Conservation (phyloP, 2,113 vertebrate species). For the Rhea pennata region DNA sequence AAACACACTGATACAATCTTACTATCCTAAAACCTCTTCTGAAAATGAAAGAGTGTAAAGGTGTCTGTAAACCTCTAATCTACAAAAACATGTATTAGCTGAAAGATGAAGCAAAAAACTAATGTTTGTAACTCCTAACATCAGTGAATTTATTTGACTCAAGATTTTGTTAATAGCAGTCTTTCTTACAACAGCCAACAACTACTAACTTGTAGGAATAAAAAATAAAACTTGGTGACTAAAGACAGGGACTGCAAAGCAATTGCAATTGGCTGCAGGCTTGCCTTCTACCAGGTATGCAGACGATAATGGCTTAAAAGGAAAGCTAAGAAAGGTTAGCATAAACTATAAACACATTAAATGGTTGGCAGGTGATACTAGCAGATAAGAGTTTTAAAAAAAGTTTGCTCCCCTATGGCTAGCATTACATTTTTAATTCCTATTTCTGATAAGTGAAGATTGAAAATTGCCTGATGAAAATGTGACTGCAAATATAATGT, state of each 20-base stretch:
- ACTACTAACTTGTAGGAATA: background rate
- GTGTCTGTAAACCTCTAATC: background rate
- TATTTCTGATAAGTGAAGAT: slow-evolving; percentile 36
- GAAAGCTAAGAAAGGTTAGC: slow-evolving; percentile 39
- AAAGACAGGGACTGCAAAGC: background rate
- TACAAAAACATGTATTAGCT: background rate
- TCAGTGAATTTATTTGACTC: slow-evolving; percentile 22
- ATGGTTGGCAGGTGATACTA: slow-evolving; percentile 53
- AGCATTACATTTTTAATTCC: slow-evolving; percentile 43
- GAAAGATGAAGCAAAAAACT: background rate
- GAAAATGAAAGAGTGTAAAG: background rate
- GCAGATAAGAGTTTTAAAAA: slow-evolving; percentile 25
- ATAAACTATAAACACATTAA: slow-evolving; percentile 58
- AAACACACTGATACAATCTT: background rate
- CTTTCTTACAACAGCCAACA: slow-evolving; percentile 23
- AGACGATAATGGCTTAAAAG: slow-evolving; percentile 17
- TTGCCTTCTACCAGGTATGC: slow-evolving; percentile 3
- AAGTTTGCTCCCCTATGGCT: slow-evolving; percentile 35
- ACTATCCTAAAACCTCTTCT: background rate
- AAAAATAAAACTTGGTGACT: slow-evolving; percentile 29
- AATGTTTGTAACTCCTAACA: slow-evolving; percentile 12
- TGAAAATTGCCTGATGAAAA: slow-evolving; percentile 23
- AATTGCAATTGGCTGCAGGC: slow-evolving; percentile 5
- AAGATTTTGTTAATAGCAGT: slow-evolving; percentile 3
- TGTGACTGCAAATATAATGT: background rate